A percentile compares a stretch with the other conserved stretches of the same genome.
Conservation (phyloP, 2,888 invertebrate species). For the Ectemnius lituratus region DNA sequence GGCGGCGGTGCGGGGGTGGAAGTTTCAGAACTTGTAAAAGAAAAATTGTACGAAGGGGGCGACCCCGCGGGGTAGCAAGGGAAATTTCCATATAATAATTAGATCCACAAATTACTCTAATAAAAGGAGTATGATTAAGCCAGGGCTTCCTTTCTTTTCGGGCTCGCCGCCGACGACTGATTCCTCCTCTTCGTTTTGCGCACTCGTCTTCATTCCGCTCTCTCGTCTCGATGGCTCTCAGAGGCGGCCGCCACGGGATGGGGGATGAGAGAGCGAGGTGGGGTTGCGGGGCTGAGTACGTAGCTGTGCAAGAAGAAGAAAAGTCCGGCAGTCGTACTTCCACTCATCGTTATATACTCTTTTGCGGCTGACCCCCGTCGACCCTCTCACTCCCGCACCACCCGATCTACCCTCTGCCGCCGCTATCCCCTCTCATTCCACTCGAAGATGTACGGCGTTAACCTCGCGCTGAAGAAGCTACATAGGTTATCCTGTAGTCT, state of each 20-base stretch:
- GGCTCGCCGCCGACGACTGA: not conserved
- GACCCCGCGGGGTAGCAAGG: slow-evolving; percentile 47
- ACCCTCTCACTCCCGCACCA: no score
- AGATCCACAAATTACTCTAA: slow-evolving; percentile 71
- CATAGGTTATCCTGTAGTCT: no score
- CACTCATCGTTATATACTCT: no score
- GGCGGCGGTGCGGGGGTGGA: slow-evolving; percentile 35
- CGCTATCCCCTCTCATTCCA: no score
- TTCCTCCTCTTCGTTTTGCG: slow-evolving; percentile 19
- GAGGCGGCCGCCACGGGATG: not conserved
- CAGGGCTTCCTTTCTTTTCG: slow-evolving; percentile 48
- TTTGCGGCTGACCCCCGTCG: no score
- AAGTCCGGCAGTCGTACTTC: no score
- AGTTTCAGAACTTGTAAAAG: slow-evolving; percentile 66
- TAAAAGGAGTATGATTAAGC: slow-evolving; percentile 70
- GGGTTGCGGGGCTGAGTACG: not conserved
- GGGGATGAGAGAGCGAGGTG: not conserved
- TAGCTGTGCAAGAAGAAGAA: no score
- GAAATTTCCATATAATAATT: slow-evolving; percentile 74
- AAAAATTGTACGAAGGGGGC: slow-evolving; percentile 61
- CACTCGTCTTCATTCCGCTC: not conserved
- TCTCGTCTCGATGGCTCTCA: slow-evolving; percentile 7
- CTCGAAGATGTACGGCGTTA: no score
- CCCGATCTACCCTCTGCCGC: no score
- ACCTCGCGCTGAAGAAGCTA: no score